Evolutionary conservation across 1,140 invertebrate species (phyloP).

Genomic region (Paraescarpia echinospica): DNA sequence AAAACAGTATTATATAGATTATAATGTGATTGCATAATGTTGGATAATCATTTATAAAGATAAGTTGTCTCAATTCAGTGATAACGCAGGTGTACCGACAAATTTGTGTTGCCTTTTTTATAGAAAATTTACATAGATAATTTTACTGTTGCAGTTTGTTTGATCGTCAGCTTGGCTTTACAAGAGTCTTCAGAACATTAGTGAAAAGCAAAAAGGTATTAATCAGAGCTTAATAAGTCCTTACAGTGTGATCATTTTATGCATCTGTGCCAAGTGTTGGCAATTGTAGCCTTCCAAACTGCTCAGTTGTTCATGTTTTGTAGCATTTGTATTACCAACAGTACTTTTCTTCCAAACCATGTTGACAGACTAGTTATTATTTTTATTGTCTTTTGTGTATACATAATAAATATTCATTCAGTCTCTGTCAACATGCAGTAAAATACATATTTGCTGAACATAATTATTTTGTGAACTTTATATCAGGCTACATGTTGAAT

Average conservation of each 20-base stretch:
- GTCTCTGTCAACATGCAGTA: not conserved
- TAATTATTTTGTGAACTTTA: too few relatives aligned
- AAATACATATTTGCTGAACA: not conserved
- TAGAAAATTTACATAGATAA: not conserved
- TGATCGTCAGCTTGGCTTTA: conserved; percentile 67
- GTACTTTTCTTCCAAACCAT: too few relatives aligned
- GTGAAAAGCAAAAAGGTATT: conserved; percentile 61
- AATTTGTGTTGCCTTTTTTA: not conserved
- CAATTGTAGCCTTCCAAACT: too few relatives aligned
- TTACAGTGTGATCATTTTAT: not conserved
- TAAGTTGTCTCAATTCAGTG: too few relatives aligned
- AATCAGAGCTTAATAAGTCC: not conserved
- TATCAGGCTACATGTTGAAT: not conserved
- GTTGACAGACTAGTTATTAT: too few relatives aligned
- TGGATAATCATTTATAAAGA: too few relatives aligned
- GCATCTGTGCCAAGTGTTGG: not conserved
- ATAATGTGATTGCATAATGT: too few relatives aligned
- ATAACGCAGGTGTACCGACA: not conserved
- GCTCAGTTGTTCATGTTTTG: too few relatives aligned
- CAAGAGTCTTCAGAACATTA: conserved; percentile 68
- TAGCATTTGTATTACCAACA: too few relatives aligned
- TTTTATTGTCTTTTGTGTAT: not conserved
- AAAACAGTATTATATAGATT: too few relatives aligned
- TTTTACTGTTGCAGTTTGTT: conserved; percentile 50
- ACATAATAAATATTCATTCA: not conserved